Conservation (phyloP, 2,888 invertebrate species). For the Leucozona laternaria region DNA sequence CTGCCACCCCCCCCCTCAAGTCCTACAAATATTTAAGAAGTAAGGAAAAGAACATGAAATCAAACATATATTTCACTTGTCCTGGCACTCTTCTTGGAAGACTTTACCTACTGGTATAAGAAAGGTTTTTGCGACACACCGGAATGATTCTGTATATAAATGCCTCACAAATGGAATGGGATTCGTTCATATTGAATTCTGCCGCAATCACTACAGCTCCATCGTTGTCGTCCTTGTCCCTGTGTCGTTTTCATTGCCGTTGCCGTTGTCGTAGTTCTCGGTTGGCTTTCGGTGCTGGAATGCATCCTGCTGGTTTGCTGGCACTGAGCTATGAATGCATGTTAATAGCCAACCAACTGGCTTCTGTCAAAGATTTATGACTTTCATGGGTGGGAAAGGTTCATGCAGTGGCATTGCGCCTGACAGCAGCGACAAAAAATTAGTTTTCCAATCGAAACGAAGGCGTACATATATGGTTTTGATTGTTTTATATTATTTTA, state of each 20-base stretch:
- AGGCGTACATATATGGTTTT: conserved; percentile 44
- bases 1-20: too few relatives aligned
- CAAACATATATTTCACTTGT: conserved; percentile 64
- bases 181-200: conserved; percentile 35
- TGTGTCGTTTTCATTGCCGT: neutral
- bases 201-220: conserved; percentile 66
- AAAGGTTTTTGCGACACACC: conserved; percentile 60
- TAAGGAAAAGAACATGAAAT: conserved; percentile 34
- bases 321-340: conserved; percentile 72
- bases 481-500: neutral
- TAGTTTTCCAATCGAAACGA: conserved; percentile 68
- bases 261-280: conserved; percentile 6
- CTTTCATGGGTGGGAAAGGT: conserved; percentile 64
- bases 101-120: conserved; percentile 35
- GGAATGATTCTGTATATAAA: conserved; percentile 39
- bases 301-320: conserved; percentile 73
- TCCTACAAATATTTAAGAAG: neutral
- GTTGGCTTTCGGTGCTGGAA: conserved; percentile 42
- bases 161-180: conserved; percentile 38
- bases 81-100: conserved; percentile 51
- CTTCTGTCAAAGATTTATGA: conserved; percentile 76
- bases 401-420: conserved; percentile 71
- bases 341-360: conserved; percentile 73
- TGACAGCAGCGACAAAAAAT: conserved; percentile 73
- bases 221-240: conserved; percentile 35